A percentile compares a stretch with the other conserved stretches of the same genome.
These are phyloP conservation scores for Conus canariensis DNA, from an alignment of 2,888 invertebrate species.

Conservation along the genomic window DNA sequence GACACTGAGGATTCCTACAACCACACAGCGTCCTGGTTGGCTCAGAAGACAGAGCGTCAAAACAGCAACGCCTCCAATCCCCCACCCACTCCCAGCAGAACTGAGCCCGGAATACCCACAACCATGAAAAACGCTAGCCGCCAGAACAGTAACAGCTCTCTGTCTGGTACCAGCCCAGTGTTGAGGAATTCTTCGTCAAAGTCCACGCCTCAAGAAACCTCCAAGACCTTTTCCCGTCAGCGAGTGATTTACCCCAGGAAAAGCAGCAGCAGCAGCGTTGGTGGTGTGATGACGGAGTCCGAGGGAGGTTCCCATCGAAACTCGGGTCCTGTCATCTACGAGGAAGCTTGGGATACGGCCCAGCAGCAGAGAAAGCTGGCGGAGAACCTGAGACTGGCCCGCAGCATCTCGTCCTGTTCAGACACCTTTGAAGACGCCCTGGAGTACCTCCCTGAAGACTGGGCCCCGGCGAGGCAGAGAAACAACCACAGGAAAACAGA, in stretches of 20 bases:
- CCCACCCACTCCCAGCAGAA: not conserved
- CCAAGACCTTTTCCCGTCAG: conserved; percentile 3
- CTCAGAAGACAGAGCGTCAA: not conserved
- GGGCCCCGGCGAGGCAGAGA: not conserved
- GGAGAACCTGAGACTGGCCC: conserved; percentile 63
- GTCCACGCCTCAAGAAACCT: not conserved
- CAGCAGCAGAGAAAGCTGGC: conserved; percentile 68
- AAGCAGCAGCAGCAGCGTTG: not conserved
- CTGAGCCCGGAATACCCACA: not conserved
- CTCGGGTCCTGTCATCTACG: conserved; percentile 54
- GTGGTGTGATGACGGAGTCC: not conserved
- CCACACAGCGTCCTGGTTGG: not conserved
- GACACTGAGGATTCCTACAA: conserved; percentile 19
- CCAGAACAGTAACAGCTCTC: conserved; percentile 9
- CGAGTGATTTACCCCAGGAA: conserved; percentile 2
- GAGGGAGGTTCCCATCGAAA: not conserved
- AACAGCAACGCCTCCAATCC: not conserved
- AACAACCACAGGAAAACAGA: not conserved
- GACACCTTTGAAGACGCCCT: conserved; percentile 50
- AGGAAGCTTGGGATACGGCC: conserved; percentile 71
- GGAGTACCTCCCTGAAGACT: conserved; percentile 43
- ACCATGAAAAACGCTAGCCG: not conserved
- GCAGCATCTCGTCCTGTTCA: conserved; percentile 43
- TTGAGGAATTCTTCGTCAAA: not conserved
- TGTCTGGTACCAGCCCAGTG: not conserved